phyloP scores from a whole-genome alignment of 2,113 vertebrate genomes.

The Toxotes jaculatrix region DNA sequence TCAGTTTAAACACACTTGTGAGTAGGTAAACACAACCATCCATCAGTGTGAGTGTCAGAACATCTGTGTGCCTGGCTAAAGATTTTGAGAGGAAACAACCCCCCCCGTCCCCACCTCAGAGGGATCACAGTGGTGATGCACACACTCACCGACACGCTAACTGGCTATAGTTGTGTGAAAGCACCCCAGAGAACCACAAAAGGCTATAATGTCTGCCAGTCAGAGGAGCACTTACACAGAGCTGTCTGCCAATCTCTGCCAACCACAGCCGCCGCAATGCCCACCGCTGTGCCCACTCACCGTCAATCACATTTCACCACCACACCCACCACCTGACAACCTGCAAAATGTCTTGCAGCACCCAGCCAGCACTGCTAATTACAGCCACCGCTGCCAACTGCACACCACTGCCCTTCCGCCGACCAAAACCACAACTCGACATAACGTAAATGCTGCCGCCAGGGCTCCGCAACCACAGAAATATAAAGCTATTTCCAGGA shows the following conservation, averaged over 20 bases:
- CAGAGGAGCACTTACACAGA: constrained; percentile 62
- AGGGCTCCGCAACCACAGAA: neutral
- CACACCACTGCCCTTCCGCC: constrained; percentile 7
- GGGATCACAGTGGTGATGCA: constrained; percentile 17
- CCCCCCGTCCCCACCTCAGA: constrained; percentile 18
- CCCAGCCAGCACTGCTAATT: constrained; percentile 58
- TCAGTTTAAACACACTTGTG: constrained; percentile 54
- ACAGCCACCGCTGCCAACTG: constrained; percentile 44
- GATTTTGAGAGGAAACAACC: constrained; percentile 42
- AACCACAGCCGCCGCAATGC: constrained; percentile 59
- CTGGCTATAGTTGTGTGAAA: constrained; percentile 49
- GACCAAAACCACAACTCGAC: constrained; percentile 44
- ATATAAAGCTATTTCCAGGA: neutral
- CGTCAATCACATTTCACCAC: constrained; percentile 61
- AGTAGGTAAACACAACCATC: constrained; percentile 55
- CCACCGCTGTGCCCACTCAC: constrained; percentile 65
- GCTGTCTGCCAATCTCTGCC: constrained; percentile 71
- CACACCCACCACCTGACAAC: constrained; percentile 66
- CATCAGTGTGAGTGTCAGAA: constrained; percentile 35
- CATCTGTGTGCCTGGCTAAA: constrained; percentile 37
- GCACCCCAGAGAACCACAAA: constrained; percentile 56
- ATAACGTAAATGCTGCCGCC: constrained; percentile 12
- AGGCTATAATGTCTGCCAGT: constrained; percentile 59
- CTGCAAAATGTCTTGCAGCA: constrained; percentile 52
- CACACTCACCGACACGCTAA: constrained; percentile 26